A percentile compares a stretch with the other conserved stretches of the same genome.
Evolutionary conservation across 1,140 invertebrate species (phyloP).

Genomic region (Mylabris phalerata): DNA sequence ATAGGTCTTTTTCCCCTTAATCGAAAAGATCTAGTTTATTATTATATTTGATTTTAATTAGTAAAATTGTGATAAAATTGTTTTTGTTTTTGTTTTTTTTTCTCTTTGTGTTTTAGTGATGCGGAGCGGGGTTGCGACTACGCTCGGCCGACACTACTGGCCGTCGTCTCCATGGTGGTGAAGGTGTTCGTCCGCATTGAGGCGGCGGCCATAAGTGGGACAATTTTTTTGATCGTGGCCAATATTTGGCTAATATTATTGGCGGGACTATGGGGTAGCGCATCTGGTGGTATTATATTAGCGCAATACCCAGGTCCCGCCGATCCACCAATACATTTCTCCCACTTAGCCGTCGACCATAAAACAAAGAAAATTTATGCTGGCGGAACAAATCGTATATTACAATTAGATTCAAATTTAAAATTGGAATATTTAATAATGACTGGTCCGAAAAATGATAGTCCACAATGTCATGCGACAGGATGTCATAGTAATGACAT

Average conservation of each 20-base stretch:
- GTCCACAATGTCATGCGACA: constrained; percentile 77
- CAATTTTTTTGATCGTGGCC: constrained; percentile 30
- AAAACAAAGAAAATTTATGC: constrained; percentile 55
- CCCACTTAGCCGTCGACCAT: constrained; percentile 58
- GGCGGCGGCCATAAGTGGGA: constrained; percentile 21
- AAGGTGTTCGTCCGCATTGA: constrained; percentile 27
- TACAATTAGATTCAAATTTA: constrained; percentile 71
- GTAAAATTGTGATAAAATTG: neutral
- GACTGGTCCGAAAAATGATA: constrained; percentile 73
- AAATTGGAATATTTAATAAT: constrained; percentile 58
- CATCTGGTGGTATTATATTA: constrained; percentile 30
- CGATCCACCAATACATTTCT: constrained; percentile 44
- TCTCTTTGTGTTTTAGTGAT: constrained; percentile 33
- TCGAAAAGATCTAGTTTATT: too few species aligned
- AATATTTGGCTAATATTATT: constrained; percentile 34
- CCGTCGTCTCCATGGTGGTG: constrained; percentile 32
- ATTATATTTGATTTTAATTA: too few species aligned
- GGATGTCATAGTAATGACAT: constrained; percentile 65
- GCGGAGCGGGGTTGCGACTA: constrained; percentile 20
- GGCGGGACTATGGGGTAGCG: constrained; percentile 31
- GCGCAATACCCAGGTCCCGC: constrained; percentile 43
- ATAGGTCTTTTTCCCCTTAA: too few species aligned
- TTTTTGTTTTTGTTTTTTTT: neutral
- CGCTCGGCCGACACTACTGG: constrained; percentile 29
- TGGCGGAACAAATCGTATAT: constrained; percentile 76